Base-by-base conservation (phyloP, 2,113 vertebrate genomes). In the Macaca nemestrina region DNA sequence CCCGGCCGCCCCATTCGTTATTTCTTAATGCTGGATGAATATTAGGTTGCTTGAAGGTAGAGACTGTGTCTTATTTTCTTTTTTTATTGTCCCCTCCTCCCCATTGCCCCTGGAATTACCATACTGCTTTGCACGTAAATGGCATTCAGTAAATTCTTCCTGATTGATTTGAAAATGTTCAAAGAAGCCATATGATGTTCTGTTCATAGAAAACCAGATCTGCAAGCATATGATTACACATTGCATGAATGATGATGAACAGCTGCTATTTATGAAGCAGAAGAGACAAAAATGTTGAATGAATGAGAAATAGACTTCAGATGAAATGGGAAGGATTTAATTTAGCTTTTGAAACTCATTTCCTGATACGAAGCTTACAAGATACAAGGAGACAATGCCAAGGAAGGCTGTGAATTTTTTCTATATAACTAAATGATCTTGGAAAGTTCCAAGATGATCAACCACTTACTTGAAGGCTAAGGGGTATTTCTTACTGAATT, bases 211-310 rank as follows among this genome's bases (percentile, higher is more conserved):
- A 96, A 89, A 92, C 67, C 86, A 59, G 72, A 78, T 94, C 79
- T 86, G 57, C 43, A 89, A 72, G 67, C 22, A 35, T 82, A 73
- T 93, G 76, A 97, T 83, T 94, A 92, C 70, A 80, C 50, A 78
- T 23, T 94, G 83, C 38, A 80, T 72, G 64, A 92, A 52, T 55
- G 87, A 96, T 93, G 90, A 93, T 85, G 86, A 96, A 95, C 87
- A 97, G 93, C 82, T 97, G 94, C 90, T 96, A 94, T 97, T 97
- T 96, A 93, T 91, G 90, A 97, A 95, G 87, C 86, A 70, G 40
- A 90, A 76, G 81, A 95, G 88, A 96, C 40, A 96, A 94, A 97
- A 87, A 92, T 88, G 86, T 88, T 92, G 79, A 95, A 94, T 97
- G 85, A 94, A 94, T 91, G 82, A 96, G 80, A 97, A 93, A 95